These are phyloP conservation scores for Pelodytes ibericus DNA, from an alignment of 2,797 vertebrate species.

Conservation along the genomic window DNA sequence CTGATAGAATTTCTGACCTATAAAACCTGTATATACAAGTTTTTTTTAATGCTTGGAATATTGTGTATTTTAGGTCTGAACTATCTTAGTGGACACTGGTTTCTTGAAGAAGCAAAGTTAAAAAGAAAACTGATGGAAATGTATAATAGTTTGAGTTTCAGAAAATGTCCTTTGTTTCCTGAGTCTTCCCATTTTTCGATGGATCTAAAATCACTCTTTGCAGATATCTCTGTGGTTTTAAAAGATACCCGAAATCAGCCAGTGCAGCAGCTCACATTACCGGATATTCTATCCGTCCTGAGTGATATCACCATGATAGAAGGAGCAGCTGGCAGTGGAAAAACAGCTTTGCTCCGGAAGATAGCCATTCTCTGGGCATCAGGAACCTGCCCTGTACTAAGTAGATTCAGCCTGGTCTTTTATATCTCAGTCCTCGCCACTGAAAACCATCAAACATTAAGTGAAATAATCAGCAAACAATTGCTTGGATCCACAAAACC, in stretches of 20 bases:
- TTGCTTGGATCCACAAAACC: slow-evolving; percentile 31
- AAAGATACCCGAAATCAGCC: slow-evolving; percentile 56
- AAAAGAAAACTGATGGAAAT: slow-evolving; percentile 36
- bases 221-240: slow-evolving; percentile 56
- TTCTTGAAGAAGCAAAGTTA: slow-evolving; percentile 49
- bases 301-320: slow-evolving; percentile 61
- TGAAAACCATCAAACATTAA: slow-evolving; percentile 50
- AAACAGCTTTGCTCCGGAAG: slow-evolving; percentile 60
- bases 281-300: slow-evolving; percentile 55
- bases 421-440: slow-evolving; percentile 57
- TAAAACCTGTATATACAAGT: too few relatives aligned
- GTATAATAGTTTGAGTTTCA: slow-evolving; percentile 56
- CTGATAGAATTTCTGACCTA: too few relatives aligned
- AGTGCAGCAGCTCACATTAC: slow-evolving; percentile 52
- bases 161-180: slow-evolving; percentile 52
- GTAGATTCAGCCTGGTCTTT: slow-evolving; percentile 65
- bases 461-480: slow-evolving; percentile 55
- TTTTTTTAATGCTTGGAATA: background rate
- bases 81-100: background rate
- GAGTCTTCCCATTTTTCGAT: slow-evolving; percentile 27
- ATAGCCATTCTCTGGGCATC: slow-evolving; percentile 65
- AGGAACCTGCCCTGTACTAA: slow-evolving; percentile 60
- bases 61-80: background rate
- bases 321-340: slow-evolving; percentile 64
- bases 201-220: slow-evolving; percentile 53